Base-by-base conservation (phyloP, 1,140 invertebrate species). In the Anagrus nilaparvatae region DNA sequence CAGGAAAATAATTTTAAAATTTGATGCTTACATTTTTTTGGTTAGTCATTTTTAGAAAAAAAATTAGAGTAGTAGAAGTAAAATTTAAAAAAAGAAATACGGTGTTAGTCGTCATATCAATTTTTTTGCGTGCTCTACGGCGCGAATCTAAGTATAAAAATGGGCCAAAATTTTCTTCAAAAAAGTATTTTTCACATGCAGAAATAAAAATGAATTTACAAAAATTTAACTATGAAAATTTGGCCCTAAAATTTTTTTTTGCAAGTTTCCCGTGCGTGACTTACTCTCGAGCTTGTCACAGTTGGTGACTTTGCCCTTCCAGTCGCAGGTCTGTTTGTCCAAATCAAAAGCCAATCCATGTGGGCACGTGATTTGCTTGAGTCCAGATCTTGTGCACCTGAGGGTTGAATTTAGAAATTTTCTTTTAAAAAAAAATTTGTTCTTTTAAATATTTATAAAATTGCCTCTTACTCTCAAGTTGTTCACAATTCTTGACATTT, bases 231-330 rank as follows among this genome's bases (percentile, higher is more conserved):
- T n/a, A n/a, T n/a, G n/a, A n/a, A n/a, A n/a, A n/a, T n/a, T n/a
- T n/a, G n/a, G n/a, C n/a, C n/a, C n/a, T n/a, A n/a, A n/a, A n/a
- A n/a, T n/a, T 44, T 39, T 39, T 8, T 23, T 31, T 37, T 39
- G 9, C 39, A 33, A 14, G 3, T 40, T 55, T 53, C 52, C 53
- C 56, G 56, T 55, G 51, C 67, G 68, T 71, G 74, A 87, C 87
- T 92, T 88, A 92, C 88, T 90, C 81, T 90, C 87, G 65, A 90
- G 79, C 75, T 83, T 84, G 77, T 91, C 84, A 82, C 88, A 93
- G 81, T 88, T 91, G 76, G 76, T 84, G 75, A 92, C 88, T 81
- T 92, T 91, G 75, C 82, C 84, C 77, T 91, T 92, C 87, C 89
- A 93, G 77, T 93, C 88, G 75, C 90, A 93, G 70, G 88, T 93